phyloP scores from a whole-genome alignment of 1,140 invertebrate genomes.

The Mactra quadrangularis region DNA sequence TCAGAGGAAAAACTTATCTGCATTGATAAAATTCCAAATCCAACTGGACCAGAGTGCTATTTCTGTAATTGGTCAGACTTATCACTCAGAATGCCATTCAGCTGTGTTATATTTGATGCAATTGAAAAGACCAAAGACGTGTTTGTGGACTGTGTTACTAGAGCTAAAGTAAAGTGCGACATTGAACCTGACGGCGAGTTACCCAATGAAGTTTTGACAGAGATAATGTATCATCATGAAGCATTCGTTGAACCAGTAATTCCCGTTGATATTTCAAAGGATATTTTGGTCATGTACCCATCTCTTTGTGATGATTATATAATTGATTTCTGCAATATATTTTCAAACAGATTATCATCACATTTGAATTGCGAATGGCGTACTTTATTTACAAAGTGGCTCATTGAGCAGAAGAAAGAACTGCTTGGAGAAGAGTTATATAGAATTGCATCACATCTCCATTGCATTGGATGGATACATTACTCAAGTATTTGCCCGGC shows the following conservation, averaged over 20 bases:
- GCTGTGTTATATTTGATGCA: conserved; percentile 3
- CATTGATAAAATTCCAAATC: not conserved
- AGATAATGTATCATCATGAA: conserved; percentile 25
- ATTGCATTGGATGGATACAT: conserved; percentile 23
- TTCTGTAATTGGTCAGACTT: conserved; percentile 27
- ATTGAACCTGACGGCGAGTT: conserved; percentile 20
- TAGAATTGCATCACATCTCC: not conserved
- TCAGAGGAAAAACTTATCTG: no score
- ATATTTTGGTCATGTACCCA: no score
- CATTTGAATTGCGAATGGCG: not conserved
- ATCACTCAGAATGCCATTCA: conserved; percentile 27
- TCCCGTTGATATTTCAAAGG: no score
- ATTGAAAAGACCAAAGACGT: conserved; percentile 33
- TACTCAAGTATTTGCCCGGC: not conserved
- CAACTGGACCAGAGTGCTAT: conserved; percentile 47
- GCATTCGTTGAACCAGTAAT: not conserved
- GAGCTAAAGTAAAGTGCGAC: conserved; percentile 20
- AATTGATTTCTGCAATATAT: conserved; percentile 47
- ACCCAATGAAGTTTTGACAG: conserved; percentile 18
- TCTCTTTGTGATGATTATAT: conserved; percentile 28
- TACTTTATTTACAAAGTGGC: conserved; percentile 13
- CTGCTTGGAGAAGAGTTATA: not conserved
- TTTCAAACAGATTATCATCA: conserved; percentile 13
- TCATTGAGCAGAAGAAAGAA: not conserved
- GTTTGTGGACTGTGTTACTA: conserved; percentile 12